Percentiles rank a stretch among this genome's conserved stretches.
Evolutionary conservation across 2,797 vertebrate genomes (phyloP).

Genomic region (Spea hammondii): DNA sequence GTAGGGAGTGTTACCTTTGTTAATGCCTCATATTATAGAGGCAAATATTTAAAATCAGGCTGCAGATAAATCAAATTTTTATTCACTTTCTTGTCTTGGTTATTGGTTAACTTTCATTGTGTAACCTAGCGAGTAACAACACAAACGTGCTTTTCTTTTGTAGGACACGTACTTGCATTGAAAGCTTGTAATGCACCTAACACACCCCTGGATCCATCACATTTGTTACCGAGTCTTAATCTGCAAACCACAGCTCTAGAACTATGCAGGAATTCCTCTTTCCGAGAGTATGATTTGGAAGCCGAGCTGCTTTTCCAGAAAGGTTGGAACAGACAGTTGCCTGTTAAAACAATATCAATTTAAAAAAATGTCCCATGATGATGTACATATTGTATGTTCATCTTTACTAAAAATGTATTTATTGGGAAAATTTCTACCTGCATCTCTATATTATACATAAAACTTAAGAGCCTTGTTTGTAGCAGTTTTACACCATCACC

Average conservation of each 20-base stretch:
- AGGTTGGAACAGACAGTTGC: conserved; percentile 62
- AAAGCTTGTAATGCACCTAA: conserved; percentile 45
- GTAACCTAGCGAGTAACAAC: neutral
- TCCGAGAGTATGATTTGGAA: conserved; percentile 68
- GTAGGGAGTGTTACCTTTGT: too few species aligned
- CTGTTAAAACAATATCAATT: neutral
- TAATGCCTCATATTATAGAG: too few species aligned
- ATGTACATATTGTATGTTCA: too few species aligned
- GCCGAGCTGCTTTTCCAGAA: conserved; percentile 76
- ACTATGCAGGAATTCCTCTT: conserved; percentile 64
- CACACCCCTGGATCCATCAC: conserved; percentile 37
- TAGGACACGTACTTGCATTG: conserved; percentile 69
- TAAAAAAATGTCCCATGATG: neutral
- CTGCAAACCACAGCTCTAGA: conserved; percentile 67
- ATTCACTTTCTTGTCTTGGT: too few species aligned
- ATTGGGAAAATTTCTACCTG: neutral
- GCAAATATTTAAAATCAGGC: too few species aligned
- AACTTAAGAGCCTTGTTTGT: too few species aligned
- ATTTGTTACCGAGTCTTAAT: conserved; percentile 63
- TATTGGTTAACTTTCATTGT: neutral
- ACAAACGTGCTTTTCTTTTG: conserved; percentile 5
- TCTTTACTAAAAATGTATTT: neutral
- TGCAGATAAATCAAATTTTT: too few species aligned
- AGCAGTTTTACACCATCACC: too few species aligned
- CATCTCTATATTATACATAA: too few species aligned